Conservation (phyloP, 2,888 invertebrate species). For the Stenotaenia linearis region DNA sequence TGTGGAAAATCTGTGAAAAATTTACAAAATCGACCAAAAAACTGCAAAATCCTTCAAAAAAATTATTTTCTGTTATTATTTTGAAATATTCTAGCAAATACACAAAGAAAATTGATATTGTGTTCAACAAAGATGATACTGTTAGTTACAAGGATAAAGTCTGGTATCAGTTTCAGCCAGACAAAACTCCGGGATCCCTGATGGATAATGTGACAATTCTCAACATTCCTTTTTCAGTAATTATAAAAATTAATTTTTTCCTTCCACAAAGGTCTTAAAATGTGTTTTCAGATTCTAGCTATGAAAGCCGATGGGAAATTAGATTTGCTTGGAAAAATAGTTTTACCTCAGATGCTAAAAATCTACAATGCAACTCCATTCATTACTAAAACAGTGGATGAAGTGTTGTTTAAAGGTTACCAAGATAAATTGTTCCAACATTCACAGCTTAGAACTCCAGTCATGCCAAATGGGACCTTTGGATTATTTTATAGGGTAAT, state of each 20-base stretch:
- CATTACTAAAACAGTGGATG: conserved; percentile 59
- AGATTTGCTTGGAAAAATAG: background rate
- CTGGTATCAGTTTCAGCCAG: conserved; percentile 64
- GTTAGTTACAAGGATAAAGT: conserved; percentile 63
- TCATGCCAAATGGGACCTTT: conserved; percentile 36
- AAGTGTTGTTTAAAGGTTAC: conserved; percentile 75
- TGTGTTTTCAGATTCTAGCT: background rate
- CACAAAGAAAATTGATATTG: conserved; percentile 57
- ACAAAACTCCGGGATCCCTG: conserved; percentile 60
- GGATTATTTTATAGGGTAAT: conserved; percentile 35
- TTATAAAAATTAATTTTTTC: conserved; percentile 41
- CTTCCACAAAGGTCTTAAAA: background rate
- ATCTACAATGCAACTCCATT: conserved; percentile 41
- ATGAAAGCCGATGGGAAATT: conserved; percentile 36
- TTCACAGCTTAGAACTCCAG: background rate
- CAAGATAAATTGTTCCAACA: conserved; percentile 55
- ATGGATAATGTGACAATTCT: conserved; percentile 64
- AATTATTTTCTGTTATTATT: background rate
- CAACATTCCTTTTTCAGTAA: conserved; percentile 72
- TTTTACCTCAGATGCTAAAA: conserved; percentile 15
- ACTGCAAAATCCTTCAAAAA: too few species aligned
- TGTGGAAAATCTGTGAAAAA: too few species aligned
- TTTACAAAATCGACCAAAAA: too few species aligned
- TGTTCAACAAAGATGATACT: conserved; percentile 65
- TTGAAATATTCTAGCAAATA: conserved; percentile 40